Conservation (phyloP, 2,797 vertebrate genomes). For the Phrynocephalus guinanensis region DNA sequence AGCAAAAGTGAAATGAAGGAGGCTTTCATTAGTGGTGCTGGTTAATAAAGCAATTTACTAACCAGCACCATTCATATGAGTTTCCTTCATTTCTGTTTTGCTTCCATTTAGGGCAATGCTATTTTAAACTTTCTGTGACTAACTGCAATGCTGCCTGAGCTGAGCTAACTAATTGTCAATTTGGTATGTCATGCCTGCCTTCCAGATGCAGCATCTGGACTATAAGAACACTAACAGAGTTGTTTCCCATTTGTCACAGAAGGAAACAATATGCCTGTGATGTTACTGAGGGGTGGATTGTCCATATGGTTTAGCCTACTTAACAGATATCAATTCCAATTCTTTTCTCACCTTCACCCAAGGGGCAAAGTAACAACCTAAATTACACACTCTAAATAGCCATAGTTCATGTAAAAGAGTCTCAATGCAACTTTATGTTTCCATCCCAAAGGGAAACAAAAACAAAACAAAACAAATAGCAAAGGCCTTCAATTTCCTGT, state of each 20-base stretch:
- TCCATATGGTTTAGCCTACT: constrained; percentile 44
- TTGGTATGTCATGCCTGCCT: constrained; percentile 27
- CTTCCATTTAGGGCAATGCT: constrained; percentile 2
- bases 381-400: constrained; percentile 14
- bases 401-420: constrained; percentile 8
- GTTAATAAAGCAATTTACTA: neutral
- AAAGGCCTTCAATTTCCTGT: neutral
- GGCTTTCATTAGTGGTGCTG: neutral
- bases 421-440: constrained; percentile 28
- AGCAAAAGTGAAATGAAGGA: constrained; percentile 3
- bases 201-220: constrained; percentile 23
- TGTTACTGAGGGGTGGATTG: constrained; percentile 15
- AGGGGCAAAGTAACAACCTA: neutral
- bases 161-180: constrained; percentile 29
- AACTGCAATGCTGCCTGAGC: neutral
- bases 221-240: constrained; percentile 24
- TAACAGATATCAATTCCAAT: constrained; percentile 44
- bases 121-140: constrained; percentile 3
- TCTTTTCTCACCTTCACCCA: neutral
- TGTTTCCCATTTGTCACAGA: constrained; percentile 45
- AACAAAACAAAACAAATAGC: neutral
- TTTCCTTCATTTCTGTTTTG: neutral
- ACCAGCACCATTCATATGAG: too few species aligned
- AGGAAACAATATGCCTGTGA: constrained; percentile 43
- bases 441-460: neutral